phyloP scores from a whole-genome alignment of 2,113 vertebrate species.

The Oncorhynchus nerka region DNA sequence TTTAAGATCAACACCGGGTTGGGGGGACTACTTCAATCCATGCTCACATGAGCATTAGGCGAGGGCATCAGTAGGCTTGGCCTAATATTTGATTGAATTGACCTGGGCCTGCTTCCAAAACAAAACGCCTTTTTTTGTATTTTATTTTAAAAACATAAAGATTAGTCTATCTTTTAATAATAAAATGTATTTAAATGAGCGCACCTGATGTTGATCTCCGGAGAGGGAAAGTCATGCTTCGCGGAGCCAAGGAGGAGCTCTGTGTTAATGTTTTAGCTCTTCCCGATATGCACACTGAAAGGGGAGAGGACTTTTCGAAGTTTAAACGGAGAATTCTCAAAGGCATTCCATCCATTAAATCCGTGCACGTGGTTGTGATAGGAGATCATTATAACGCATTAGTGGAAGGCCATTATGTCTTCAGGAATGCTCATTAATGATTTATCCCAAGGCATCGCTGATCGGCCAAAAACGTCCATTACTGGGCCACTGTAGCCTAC shows the following conservation, averaged over 20 bases:
- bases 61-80: too few relatives aligned
- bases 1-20: too few relatives aligned
- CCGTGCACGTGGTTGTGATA: slow-evolving; percentile 83
- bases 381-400: slow-evolving; percentile 97
- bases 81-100: not conserved
- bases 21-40: too few relatives aligned
- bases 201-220: slow-evolving; percentile 93
- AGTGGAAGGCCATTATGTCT: slow-evolving; percentile 93
- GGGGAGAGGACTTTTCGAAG: slow-evolving; percentile 74
- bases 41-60: too few relatives aligned
- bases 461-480: slow-evolving; percentile 77
- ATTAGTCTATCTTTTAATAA: not conserved
- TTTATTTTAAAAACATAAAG: not conserved
- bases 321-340: slow-evolving; percentile 89
- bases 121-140: not conserved
- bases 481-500: too few relatives aligned
- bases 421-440: slow-evolving; percentile 94
- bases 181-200: not conserved
- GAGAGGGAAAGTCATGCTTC: slow-evolving; percentile 90
- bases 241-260: slow-evolving; percentile 61
- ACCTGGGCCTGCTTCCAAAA: not conserved
- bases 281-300: slow-evolving; percentile 68
- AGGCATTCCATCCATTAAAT: slow-evolving; percentile 89
- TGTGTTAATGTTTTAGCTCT: slow-evolving; percentile 67
- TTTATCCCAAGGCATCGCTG: slow-evolving; percentile 86